These are phyloP conservation scores for Tetragonula clypearis DNA, from an alignment of 1,140 invertebrate genomes.

Conservation along the genomic window DNA sequence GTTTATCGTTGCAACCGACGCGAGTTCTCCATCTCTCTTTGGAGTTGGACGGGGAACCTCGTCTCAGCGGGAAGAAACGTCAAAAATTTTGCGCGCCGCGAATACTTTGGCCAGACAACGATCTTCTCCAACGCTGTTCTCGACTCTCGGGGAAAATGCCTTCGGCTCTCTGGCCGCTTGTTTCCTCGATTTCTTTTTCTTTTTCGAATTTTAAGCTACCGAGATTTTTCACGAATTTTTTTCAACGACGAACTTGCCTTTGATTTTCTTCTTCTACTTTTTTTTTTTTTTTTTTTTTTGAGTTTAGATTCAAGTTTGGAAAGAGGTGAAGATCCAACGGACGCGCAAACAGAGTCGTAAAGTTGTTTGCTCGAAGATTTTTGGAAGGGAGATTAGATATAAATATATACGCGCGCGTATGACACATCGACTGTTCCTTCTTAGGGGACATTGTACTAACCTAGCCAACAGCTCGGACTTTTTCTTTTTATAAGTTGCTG, in stretches of 20 bases:
- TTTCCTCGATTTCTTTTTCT: too few species aligned
- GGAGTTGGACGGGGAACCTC: constrained; percentile 18
- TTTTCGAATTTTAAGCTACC: too few species aligned
- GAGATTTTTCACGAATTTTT: background rate
- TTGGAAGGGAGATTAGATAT: background rate
- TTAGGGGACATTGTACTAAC: too few species aligned
- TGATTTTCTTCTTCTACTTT: too few species aligned
- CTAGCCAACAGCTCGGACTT: too few species aligned
- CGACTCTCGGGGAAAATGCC: too few species aligned
- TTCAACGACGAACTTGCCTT: background rate
- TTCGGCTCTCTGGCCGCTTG: too few species aligned
- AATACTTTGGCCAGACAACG: too few species aligned
- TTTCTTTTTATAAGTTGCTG: too few species aligned
- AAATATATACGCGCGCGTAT: background rate
- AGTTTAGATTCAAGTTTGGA: background rate
- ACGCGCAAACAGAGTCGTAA: constrained; percentile 6
- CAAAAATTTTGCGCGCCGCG: too few species aligned
- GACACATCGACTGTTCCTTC: background rate
- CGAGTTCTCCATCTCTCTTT: background rate
- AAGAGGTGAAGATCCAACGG: background rate
- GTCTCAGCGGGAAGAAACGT: too few species aligned
- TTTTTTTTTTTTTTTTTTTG: background rate
- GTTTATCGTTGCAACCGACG: constrained; percentile 45
- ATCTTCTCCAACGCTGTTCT: too few species aligned
- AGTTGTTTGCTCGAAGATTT: constrained; percentile 5